Base-by-base conservation (phyloP, 2,888 invertebrate genomes). In the Corbicula japonica region DNA sequence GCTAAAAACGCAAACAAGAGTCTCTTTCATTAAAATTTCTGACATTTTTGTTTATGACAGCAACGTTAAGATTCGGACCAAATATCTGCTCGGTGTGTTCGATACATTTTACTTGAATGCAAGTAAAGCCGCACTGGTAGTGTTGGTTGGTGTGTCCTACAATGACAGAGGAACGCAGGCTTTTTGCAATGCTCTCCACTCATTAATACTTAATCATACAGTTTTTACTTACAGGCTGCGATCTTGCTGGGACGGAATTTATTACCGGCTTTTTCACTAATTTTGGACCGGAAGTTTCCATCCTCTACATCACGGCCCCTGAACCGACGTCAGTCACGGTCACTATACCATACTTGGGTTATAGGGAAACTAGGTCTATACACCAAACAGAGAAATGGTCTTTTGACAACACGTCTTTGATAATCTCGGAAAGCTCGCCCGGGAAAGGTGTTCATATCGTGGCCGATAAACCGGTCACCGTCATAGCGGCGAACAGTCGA, bases 241-340 rank as follows among this genome's bases (percentile, higher is more conserved):
- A 35, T n/a, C 28, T 66, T 18, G 54, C 54, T 41, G 66, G 66
- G 1, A 66, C 66, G n/a, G 66, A 66, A 52, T 66, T 66, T 30
- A 18, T 66, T 4, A 66, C 66, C 6, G 66, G 54, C 8, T 66
- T 66, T 26, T 21, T 54, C n/a, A 38, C 52, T 32, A 66, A 41
- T 21, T 28, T 66, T 1, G 66, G 66, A 18, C 66, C 66, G 10
- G 66, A 28, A 30, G 54, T 54, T 0, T 28, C 66, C 5, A 66
- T 66, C 54, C 50, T 66, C 10, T 66, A 66, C 21, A 54, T 66
- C 6, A 35, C 54, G 15, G 66, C 66, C 38, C 52, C 66, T 38
- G 66, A 66, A 26, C 38, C 30, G 10, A 26, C 66, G 5, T 30
- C 28, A 21, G 66, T 66, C n/a, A 52, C 38, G 6, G 66, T 66